A percentile compares a stretch with the other conserved stretches of the same genome.
These are phyloP conservation scores for Exaiptasia diaphana DNA, from an alignment of 64 coral and sea anemone genomes.

Conservation along the genomic window DNA sequence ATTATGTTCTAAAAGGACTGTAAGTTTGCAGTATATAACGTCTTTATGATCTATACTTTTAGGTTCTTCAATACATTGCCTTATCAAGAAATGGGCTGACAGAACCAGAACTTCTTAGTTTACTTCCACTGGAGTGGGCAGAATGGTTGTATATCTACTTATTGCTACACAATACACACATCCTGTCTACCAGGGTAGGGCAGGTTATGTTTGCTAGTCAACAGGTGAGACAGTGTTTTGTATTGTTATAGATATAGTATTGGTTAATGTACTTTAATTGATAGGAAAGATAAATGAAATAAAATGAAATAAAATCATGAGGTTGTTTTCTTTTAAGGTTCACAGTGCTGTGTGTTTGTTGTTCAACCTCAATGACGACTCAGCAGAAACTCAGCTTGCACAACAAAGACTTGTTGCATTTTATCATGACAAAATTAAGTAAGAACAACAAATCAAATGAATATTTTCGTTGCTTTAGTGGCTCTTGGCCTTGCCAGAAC, in stretches of 20 bases:
- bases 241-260: not conserved
- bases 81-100: constrained; percentile 75
- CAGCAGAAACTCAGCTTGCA: constrained; percentile 3
- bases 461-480: no score
- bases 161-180: constrained; percentile 37
- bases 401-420: constrained; percentile 22
- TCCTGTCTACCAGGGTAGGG: constrained; percentile 48
- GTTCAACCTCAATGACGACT: constrained; percentile 18
- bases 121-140: constrained; percentile 72
- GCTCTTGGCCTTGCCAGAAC: no score
- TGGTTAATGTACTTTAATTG: not conserved
- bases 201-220: constrained; percentile 53
- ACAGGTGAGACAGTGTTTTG: constrained; percentile 32
- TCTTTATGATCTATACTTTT: not conserved
- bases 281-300: not conserved
- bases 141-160: constrained; percentile 61
- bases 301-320: not conserved
- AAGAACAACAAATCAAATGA: not conserved
- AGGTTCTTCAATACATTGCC: constrained; percentile 63
- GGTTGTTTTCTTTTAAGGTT: constrained; percentile 10
- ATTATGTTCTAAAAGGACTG: no score
- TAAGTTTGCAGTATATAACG: no score
- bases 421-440: constrained; percentile 43
- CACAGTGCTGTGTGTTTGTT: constrained; percentile 1
- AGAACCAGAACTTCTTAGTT: constrained; percentile 68